Conservation (phyloP, 2,888 invertebrate genomes). For the Cephus runcator region DNA sequence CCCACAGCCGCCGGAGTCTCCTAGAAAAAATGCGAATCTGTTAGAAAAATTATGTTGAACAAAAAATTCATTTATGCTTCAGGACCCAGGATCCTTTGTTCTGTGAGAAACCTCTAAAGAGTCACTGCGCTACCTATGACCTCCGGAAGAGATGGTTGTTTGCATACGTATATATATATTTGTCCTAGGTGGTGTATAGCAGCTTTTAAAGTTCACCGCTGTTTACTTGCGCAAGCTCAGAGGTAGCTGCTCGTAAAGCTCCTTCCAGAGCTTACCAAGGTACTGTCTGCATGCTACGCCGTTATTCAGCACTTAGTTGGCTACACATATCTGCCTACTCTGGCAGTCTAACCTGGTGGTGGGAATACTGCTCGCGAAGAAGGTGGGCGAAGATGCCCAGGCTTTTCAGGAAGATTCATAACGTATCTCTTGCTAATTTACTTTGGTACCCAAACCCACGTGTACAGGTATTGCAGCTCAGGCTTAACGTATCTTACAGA, state of each 20-base stretch:
- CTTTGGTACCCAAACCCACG: neutral
- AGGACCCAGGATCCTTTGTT: neutral
- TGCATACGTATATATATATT: neutral
- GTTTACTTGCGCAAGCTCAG: neutral
- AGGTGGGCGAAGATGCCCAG: neutral
- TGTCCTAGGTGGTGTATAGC: neutral
- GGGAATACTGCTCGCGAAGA: neutral
- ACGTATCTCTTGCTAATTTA: neutral
- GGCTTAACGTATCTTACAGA: neutral
- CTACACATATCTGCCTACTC: neutral
- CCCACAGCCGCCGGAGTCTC: conserved; percentile 88
- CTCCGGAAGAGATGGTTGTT: neutral
- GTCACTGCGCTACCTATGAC: neutral
- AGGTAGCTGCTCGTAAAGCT: conserved; percentile 3
- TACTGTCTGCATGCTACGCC: neutral
- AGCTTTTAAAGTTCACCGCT: neutral
- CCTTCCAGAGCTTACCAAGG: conserved; percentile 1
- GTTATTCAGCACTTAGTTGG: conserved; percentile 4
- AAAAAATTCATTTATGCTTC: neutral
- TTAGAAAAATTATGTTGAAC: neutral
- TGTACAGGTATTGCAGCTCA: neutral
- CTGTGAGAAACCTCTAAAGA: neutral
- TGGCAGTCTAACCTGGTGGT: neutral
- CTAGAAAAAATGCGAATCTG: conserved; percentile 64
- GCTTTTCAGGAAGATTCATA: neutral